Percentiles rank a stretch among this genome's conserved stretches.
These are phyloP conservation scores for Phyllotis vaccarum DNA, from an alignment of 2,797 vertebrate species.

Conservation along the genomic window DNA sequence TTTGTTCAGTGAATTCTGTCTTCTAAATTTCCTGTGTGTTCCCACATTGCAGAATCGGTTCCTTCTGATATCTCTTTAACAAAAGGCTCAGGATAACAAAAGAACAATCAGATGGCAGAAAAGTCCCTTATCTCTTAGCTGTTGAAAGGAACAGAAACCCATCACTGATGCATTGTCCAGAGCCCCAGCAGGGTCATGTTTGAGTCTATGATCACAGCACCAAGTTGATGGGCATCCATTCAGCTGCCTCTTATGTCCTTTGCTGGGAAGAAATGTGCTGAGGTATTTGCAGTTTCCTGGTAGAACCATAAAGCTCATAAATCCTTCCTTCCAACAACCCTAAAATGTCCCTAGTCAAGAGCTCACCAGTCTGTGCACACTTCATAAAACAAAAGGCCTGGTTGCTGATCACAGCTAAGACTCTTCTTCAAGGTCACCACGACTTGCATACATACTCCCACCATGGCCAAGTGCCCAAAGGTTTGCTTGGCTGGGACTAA, in stretches of 20 bases:
- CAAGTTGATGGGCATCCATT: not conserved
- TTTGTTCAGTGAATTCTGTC: not conserved
- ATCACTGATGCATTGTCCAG: accelerated
- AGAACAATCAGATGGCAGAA: not conserved
- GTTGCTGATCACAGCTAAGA: not conserved
- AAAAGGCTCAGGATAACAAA: conserved; percentile 4
- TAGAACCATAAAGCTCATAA: not conserved
- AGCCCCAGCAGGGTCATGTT: accelerated
- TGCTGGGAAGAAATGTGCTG: not conserved
- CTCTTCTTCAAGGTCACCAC: not conserved
- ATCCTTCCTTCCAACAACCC: not conserved
- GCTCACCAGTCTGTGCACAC: not conserved
- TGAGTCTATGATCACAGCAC: not conserved
- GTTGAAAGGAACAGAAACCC: not conserved
- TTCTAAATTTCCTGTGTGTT: conserved; percentile 40
- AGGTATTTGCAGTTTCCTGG: not conserved
- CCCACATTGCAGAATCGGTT: not conserved
- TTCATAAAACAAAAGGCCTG: not conserved
- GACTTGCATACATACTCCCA: not conserved
- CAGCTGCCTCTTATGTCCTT: not conserved
- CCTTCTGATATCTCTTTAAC: not conserved
- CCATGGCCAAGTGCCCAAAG: not conserved
- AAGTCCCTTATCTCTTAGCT: not conserved
- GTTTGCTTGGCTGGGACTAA: not conserved
- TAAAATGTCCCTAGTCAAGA: not conserved